Percentiles rank a stretch among this genome's conserved stretches.
These are phyloP conservation scores for Vulpes vulpes DNA, from an alignment of 2,113 vertebrate genomes.

Conservation along the genomic window DNA sequence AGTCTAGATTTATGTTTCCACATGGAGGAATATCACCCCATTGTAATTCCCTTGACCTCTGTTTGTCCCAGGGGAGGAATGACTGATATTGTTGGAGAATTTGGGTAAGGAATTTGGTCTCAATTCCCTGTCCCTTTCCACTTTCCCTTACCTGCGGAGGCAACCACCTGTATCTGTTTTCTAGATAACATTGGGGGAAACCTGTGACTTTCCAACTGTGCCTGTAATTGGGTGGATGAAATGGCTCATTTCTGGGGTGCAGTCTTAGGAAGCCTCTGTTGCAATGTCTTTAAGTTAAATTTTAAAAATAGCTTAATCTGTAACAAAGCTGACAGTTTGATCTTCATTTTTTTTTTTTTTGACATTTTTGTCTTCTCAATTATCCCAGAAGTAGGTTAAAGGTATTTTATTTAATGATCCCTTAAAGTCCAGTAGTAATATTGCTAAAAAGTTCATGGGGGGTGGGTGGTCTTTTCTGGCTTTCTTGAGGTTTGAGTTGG, in stretches of 20 bases:
- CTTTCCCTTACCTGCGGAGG: background rate
- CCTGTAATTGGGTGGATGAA: background rate
- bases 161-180: background rate
- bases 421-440: background rate
- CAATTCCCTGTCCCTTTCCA: background rate
- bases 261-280: slow-evolving; percentile 40
- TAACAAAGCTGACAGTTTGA: background rate
- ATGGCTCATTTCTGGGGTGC: background rate
- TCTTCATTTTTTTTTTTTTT: background rate
- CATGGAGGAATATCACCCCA: background rate
- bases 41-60: background rate
- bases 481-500: background rate
- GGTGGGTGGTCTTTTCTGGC: background rate
- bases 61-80: background rate
- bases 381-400: background rate
- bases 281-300: background rate
- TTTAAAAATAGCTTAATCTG: slow-evolving; percentile 13
- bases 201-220: background rate
- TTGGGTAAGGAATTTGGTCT: background rate
- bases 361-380: slow-evolving; percentile 21
- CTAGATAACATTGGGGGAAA: background rate
- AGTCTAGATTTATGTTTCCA: background rate
- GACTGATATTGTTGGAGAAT: background rate
- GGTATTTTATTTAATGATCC: slow-evolving; percentile 22
- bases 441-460: background rate